Conservation (phyloP, 2,888 invertebrate genomes). For the Drosophila subsilvestris region DNA sequence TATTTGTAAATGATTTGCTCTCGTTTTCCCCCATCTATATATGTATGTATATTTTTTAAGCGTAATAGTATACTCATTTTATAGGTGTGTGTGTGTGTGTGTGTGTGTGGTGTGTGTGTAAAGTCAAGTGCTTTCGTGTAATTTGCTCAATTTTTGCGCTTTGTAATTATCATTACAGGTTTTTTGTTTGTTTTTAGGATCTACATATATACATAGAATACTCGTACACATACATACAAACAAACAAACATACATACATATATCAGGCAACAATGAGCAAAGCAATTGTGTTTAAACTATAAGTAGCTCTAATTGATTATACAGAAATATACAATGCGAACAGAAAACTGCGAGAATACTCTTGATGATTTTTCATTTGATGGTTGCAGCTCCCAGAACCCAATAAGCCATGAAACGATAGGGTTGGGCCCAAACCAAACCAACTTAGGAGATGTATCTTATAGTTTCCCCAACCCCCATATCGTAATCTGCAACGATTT, state of each 20-base stretch:
- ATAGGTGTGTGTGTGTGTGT: slow-evolving; percentile 46
- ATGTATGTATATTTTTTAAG: slow-evolving; percentile 17
- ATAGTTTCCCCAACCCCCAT: too few relatives aligned
- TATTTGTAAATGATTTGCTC: slow-evolving; percentile 49
- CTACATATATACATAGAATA: slow-evolving; percentile 9
- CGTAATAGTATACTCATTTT: slow-evolving; percentile 1
- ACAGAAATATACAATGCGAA: slow-evolving; percentile 29
- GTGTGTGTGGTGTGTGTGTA: slow-evolving; percentile 52
- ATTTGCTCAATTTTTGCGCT: slow-evolving; percentile 75
- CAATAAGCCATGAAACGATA: too few relatives aligned
- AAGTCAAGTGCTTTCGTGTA: slow-evolving; percentile 64
- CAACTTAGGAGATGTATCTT: too few relatives aligned
- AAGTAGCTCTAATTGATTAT: slow-evolving; percentile 70
- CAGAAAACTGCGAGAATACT: not conserved
- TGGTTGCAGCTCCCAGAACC: not conserved
- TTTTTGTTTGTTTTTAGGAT: slow-evolving; percentile 24
- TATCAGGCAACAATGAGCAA: slow-evolving; percentile 48
- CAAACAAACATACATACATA: not conserved
- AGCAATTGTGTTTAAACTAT: slow-evolving; percentile 70
- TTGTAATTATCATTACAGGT: slow-evolving; percentile 56
- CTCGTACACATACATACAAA: not conserved
- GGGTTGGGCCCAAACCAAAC: too few relatives aligned
- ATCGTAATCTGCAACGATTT: too few relatives aligned
- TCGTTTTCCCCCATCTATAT: slow-evolving; percentile 19
- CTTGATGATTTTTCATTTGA: not conserved